Conservation (phyloP, 2,113 vertebrate species). For the Capreolus pygargus region DNA sequence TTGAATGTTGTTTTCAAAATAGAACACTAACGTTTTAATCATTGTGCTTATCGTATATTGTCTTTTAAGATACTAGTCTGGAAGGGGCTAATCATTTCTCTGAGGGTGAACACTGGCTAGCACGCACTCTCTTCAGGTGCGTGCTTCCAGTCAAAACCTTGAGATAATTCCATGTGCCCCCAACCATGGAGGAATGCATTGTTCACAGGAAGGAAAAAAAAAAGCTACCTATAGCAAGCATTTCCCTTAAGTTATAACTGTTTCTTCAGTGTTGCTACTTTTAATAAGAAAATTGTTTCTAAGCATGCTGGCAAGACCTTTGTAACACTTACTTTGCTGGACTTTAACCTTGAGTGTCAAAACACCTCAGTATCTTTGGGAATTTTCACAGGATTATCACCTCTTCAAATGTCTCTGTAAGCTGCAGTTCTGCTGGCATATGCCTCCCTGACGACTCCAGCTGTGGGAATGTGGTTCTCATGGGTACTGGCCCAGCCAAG, state of each 20-base stretch:
- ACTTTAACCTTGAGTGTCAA: constrained; percentile 52
- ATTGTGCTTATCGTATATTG: neutral
- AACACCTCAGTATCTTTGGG: constrained; percentile 41
- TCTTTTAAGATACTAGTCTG: neutral
- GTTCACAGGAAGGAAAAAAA: neutral
- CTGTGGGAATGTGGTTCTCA: constrained; percentile 35
- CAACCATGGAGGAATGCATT: neutral
- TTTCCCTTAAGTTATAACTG: constrained; percentile 8
- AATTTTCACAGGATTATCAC: constrained; percentile 61
- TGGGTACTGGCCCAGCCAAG: neutral
- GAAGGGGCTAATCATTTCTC: constrained; percentile 1
- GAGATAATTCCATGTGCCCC: neutral
- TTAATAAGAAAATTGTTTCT: constrained; percentile 39
- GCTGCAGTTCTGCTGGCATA: constrained; percentile 21
- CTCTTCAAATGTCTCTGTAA: constrained; percentile 48
- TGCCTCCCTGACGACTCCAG: constrained; percentile 35
- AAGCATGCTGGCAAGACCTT: constrained; percentile 43
- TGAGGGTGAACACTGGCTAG: neutral
- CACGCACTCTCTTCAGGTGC: neutral
- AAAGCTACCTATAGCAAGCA: neutral
- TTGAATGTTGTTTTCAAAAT: neutral
- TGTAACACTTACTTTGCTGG: constrained; percentile 58
- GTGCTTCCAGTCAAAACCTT: neutral
- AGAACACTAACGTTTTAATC: neutral
- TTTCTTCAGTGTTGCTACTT: constrained; percentile 1